Evolutionary conservation across 2,113 vertebrate genomes (phyloP).

Genomic region (Eubucco bourcierii): DNA sequence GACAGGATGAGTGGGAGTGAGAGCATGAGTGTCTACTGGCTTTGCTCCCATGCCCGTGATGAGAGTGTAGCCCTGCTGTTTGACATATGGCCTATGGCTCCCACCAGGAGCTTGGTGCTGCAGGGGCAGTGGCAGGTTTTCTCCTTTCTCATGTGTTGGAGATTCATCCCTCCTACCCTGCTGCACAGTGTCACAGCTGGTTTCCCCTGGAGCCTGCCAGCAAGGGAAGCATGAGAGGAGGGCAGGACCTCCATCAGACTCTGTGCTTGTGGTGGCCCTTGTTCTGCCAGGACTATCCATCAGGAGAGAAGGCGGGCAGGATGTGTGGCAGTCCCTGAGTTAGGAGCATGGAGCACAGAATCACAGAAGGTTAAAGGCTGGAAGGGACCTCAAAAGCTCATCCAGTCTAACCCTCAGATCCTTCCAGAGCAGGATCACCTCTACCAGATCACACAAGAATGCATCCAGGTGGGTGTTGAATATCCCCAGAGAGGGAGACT

Average conservation of each 20-base stretch:
- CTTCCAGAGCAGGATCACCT: too few species aligned
- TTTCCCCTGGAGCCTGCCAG: background rate
- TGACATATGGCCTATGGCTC: background rate
- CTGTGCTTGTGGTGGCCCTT: background rate
- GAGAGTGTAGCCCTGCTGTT: background rate
- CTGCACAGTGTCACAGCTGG: background rate
- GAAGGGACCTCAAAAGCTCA: too few species aligned
- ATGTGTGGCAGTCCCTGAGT: background rate
- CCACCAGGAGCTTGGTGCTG: background rate
- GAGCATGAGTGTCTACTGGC: rapidly evolving
- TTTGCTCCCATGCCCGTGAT: background rate
- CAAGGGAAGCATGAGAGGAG: background rate
- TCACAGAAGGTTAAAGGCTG: too few species aligned
- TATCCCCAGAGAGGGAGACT: too few species aligned
- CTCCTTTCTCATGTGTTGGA: rapidly evolving
- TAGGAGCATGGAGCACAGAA: background rate
- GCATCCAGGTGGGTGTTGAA: too few species aligned
- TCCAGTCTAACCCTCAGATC: too few species aligned
- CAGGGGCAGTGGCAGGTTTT: background rate
- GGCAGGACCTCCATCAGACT: background rate
- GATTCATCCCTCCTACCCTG: background rate
- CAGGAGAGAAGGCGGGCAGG: background rate
- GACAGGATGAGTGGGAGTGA: background rate
- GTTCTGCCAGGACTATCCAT: rapidly evolving
- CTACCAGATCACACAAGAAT: too few species aligned